Conservation (phyloP, 2,113 vertebrate genomes). For the Lutjanus erythropterus region DNA sequence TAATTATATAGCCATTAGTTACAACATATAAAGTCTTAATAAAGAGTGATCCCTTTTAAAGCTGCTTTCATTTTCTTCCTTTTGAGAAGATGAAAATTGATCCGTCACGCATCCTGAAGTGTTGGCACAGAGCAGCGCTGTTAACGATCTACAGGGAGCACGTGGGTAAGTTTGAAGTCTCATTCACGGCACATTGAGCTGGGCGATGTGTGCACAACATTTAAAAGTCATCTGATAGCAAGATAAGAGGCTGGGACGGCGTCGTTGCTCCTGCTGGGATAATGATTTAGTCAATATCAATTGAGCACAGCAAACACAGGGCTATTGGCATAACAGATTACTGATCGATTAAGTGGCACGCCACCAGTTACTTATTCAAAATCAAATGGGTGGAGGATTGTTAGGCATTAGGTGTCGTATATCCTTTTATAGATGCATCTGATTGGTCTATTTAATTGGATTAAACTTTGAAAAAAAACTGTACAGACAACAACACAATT, state of each 20-base stretch:
- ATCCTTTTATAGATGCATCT: not conserved
- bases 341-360: slow-evolving; percentile 56
- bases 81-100: not conserved
- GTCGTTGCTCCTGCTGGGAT: slow-evolving; percentile 12
- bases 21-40: not conserved
- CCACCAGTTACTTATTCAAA: slow-evolving; percentile 3
- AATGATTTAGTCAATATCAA: slow-evolving; percentile 71
- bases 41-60: not conserved
- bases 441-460: not conserved
- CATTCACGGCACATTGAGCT: not conserved
- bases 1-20: too few species aligned
- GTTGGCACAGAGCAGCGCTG: not conserved
- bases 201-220: slow-evolving; percentile 65
- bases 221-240: slow-evolving; percentile 70
- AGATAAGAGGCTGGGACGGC: slow-evolving; percentile 55
- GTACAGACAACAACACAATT: not conserved
- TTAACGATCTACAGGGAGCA: slow-evolving; percentile 41
- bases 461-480: not conserved
- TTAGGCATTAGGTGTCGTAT: not conserved
- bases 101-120: not conserved
- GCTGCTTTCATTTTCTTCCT: not conserved
- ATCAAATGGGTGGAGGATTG: not conserved
- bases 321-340: slow-evolving; percentile 51
- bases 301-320: slow-evolving; percentile 65
- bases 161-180: slow-evolving; percentile 2